Evolutionary conservation across 1,140 invertebrate species (phyloP), one percentile per base, ranked within the genome.

Genomic region (Scylla paramamosain): DNA sequence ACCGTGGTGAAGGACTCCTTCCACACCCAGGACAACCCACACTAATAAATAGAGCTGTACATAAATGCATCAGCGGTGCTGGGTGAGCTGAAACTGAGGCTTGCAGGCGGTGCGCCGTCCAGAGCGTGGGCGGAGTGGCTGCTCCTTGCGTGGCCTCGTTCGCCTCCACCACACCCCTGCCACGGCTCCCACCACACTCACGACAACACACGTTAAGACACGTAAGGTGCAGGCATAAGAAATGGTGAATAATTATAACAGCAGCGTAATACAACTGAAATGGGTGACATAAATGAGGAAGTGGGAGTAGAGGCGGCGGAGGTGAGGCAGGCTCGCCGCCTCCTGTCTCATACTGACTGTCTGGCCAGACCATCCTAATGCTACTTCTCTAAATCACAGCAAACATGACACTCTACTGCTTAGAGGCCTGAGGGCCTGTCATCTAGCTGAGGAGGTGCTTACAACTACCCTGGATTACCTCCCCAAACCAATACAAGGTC

Each of bases 391-490:
- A 95, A 86, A 95, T 95, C 95, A 95, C 95, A 95, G 95, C 95
- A 95, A 95, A 95, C 95, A 93, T 91, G 95, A 95, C 95, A 95
- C 92, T 95, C 92, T 95, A 95, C 92, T 93, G 92, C 91, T 95
- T 93, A 95, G 91, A 93, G 95, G 92, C 95, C 84, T 32, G 7
- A 32, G 4, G 67, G 92, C 95, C 95, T 59, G 39, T 67, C 87
- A 67, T 89, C 86, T 83, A 87, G 59, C n/a, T 45, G 91, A 92
- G 83, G 59, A 90, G 48, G 87, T 94, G 29, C 88, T 94, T 90
- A 67, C 46, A 91, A 92, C 48, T 92, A 87, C 59, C 59, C 91
- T 92, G 91, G 52, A 93, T 67, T 91, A 48, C 92, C 89, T 59
- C 45, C 84, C 59, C 46, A 31, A 28, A 16, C 31, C 67, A 67